Evolutionary conservation across 2,888 invertebrate species (phyloP).

Genomic region (Calephelis perditalis): DNA sequence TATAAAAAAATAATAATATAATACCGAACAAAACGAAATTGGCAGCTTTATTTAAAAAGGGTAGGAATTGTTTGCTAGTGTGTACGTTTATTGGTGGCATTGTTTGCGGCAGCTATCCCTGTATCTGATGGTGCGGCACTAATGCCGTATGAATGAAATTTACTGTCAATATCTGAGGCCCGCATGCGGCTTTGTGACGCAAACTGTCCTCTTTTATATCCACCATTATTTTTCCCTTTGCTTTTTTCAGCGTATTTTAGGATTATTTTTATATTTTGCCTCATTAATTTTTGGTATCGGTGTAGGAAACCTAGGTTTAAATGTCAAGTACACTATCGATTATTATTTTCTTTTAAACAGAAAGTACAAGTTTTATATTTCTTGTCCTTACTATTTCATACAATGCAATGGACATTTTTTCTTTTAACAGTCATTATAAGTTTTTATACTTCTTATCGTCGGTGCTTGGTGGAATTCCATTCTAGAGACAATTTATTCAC

Average conservation of each 20-base stretch:
- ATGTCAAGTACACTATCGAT: no score
- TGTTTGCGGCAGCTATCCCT: conserved; percentile 49
- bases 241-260: conserved; percentile 60
- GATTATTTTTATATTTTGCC: conserved; percentile 37
- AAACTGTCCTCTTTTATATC: conserved; percentile 72
- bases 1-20: conserved; percentile 17
- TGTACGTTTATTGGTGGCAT: conserved; percentile 17
- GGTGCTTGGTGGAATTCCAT: no score
- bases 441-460: no score
- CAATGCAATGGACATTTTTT: no score
- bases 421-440: no score
- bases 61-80: conserved; percentile 9
- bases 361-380: no score
- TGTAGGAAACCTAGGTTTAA: no score
- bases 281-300: no score
- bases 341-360: no score
- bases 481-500: no score
- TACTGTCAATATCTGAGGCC: conserved; percentile 78
- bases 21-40: conserved; percentile 5
- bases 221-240: conserved; percentile 61
- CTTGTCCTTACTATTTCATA: no score
- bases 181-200: conserved; percentile 76
- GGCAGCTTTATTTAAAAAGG: conserved; percentile 16
- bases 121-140: conserved; percentile 76
- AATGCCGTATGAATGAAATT: conserved; percentile 78